Percentiles rank a stretch among this genome's conserved stretches.
These are phyloP conservation scores for Pomatorhinus ruficollis DNA, from an alignment of 2,113 vertebrate species.

Conservation along the genomic window DNA sequence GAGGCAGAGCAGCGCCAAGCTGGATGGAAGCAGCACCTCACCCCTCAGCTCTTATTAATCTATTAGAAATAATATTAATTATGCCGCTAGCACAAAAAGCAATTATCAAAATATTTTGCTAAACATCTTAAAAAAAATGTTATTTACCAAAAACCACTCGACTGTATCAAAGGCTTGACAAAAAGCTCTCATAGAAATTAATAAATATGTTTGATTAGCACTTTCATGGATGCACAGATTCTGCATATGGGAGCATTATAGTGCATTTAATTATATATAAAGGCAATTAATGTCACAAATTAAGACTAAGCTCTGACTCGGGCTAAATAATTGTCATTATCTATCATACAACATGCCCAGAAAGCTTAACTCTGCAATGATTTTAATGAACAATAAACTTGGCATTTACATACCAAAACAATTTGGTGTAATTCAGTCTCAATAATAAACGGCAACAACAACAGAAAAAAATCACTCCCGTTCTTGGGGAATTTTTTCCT, in stretches of 20 bases:
- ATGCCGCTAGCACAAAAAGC: background rate
- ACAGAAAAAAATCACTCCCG: background rate
- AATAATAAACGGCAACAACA: background rate
- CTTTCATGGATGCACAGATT: conserved; percentile 28
- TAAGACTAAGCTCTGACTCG: conserved; percentile 52
- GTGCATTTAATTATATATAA: conserved; percentile 55
- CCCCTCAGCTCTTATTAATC: background rate
- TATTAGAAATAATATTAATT: conserved; percentile 14
- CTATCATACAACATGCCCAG: conserved; percentile 45
- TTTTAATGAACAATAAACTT: conserved; percentile 60
- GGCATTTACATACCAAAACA: conserved; percentile 38
- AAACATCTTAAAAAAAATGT: background rate
- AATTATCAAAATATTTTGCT: conserved; percentile 45
- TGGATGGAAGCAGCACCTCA: background rate
- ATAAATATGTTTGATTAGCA: conserved; percentile 60
- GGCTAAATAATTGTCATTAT: conserved; percentile 59
- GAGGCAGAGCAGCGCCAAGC: background rate
- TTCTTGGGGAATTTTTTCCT: background rate
- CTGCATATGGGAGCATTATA: conserved; percentile 34
- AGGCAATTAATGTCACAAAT: conserved; percentile 65
- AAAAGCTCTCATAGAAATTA: conserved; percentile 29
- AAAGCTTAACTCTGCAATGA: conserved; percentile 28
- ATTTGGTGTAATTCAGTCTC: conserved; percentile 13
- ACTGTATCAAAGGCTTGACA: conserved; percentile 20
- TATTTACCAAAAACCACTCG: conserved; percentile 22